These are phyloP conservation scores for Pimpla rufipes DNA, from an alignment of 2,888 invertebrate species.

Conservation along the genomic window DNA sequence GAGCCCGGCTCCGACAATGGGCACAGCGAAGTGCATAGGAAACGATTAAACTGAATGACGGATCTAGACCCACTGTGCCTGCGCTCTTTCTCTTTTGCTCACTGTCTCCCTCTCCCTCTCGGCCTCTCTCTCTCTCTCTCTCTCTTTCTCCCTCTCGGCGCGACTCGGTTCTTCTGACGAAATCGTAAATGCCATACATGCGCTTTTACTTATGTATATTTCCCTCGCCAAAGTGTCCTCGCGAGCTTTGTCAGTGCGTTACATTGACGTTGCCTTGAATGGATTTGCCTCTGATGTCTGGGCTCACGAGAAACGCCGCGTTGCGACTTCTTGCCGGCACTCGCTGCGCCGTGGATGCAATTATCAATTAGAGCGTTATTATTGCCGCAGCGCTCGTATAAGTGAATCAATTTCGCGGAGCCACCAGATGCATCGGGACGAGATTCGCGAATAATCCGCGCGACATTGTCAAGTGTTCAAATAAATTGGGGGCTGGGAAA, in stretches of 20 bases:
- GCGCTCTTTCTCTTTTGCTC: slow-evolving; percentile 28
- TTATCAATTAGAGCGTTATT: neutral
- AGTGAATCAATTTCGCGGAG: neutral
- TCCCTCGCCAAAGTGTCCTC: slow-evolving; percentile 1
- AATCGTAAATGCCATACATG: slow-evolving; percentile 22
- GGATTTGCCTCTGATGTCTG: slow-evolving; percentile 2
- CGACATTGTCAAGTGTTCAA: neutral
- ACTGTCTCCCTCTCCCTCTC: slow-evolving; percentile 28
- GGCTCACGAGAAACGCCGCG: neutral
- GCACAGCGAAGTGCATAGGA: slow-evolving; percentile 84
- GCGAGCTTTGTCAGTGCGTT: slow-evolving; percentile 21
- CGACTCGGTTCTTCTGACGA: slow-evolving; percentile 27
- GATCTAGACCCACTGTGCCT: slow-evolving; percentile 74
- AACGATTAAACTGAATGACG: slow-evolving; percentile 84
- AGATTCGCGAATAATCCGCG: neutral
- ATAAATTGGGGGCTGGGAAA: neutral
- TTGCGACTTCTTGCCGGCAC: neutral
- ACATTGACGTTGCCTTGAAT: slow-evolving; percentile 31
- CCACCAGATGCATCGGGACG: neutral
- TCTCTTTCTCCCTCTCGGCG: slow-evolving; percentile 29
- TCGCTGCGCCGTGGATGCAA: neutral
- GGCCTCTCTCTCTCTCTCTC: slow-evolving; percentile 25
- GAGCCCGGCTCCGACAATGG: slow-evolving; percentile 83
- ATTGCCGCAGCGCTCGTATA: neutral
- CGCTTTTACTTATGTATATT: slow-evolving; percentile 16